Conservation (phyloP, 1,140 invertebrate species). For the Drosophila kepulauana region DNA sequence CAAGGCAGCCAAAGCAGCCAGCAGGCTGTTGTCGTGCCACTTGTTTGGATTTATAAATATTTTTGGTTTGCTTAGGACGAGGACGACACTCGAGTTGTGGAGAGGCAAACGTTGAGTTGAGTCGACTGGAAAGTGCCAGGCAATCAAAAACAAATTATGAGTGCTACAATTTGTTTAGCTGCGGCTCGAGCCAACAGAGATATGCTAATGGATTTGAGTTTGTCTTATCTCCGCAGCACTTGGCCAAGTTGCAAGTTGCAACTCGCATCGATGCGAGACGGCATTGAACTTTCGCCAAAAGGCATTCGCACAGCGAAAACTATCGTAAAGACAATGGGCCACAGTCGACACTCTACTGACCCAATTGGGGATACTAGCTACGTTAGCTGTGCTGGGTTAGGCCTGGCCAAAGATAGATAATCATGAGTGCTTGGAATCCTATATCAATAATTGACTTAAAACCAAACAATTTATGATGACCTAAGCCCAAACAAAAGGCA, state of each 20-base stretch:
- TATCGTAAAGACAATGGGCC: constrained; percentile 25
- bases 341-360: constrained; percentile 66
- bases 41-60: constrained; percentile 76
- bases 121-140: constrained; percentile 66
- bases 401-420: constrained; percentile 39
- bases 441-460: constrained; percentile 77
- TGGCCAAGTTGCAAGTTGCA: constrained; percentile 47
- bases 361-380: constrained; percentile 52
- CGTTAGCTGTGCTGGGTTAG: constrained; percentile 4
- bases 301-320: background rate
- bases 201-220: constrained; percentile 36
- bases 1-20: background rate
- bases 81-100: constrained; percentile 8
- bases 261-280: constrained; percentile 14
- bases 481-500: constrained; percentile 65
- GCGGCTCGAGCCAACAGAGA: constrained; percentile 31
- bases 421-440: constrained; percentile 66
- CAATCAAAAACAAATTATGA: constrained; percentile 83
- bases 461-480: constrained; percentile 83
- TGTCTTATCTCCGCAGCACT: constrained; percentile 59
- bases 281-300: constrained; percentile 69
- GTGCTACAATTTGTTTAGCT: constrained; percentile 72
- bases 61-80: constrained; percentile 71
- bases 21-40: constrained; percentile 41
- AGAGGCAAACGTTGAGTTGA: constrained; percentile 14